Evolutionary conservation across 1,140 invertebrate species (phyloP).

Genomic region (Lerema accius): DNA sequence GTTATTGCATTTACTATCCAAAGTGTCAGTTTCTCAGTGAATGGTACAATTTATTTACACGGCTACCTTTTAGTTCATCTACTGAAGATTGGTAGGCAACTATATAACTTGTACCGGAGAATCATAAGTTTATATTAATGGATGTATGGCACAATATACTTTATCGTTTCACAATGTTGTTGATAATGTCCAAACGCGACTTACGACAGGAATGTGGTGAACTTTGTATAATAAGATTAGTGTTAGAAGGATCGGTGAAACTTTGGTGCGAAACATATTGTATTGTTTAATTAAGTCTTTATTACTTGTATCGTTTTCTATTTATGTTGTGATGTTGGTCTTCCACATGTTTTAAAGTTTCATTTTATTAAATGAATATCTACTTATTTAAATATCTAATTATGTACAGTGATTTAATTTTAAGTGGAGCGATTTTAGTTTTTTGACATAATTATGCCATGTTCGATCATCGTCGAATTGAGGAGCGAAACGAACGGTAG

Average conservation of each 20-base stretch:
- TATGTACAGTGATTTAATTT: conserved; percentile 68
- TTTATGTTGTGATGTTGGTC: conserved; percentile 81
- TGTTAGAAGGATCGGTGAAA: conserved; percentile 32
- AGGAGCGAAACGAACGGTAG: conserved; percentile 35
- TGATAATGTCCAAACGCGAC: background rate
- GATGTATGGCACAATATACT: conserved; percentile 10
- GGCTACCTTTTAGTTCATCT: too few species aligned
- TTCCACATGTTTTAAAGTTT: conserved; percentile 71
- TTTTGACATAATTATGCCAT: conserved; percentile 61
- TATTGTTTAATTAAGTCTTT: conserved; percentile 54
- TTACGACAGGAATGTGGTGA: conserved; percentile 10
- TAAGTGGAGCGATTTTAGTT: conserved; percentile 55
- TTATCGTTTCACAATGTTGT: conserved; percentile 8
- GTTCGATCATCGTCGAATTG: conserved; percentile 39
- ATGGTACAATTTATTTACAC: conserved; percentile 1
- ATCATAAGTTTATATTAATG: background rate
- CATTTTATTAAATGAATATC: conserved; percentile 69
- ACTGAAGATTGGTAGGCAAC: too few species aligned
- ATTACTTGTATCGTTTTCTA: conserved; percentile 67
- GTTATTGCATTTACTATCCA: conserved; percentile 26
- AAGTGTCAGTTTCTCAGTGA: conserved; percentile 8
- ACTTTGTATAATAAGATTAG: conserved; percentile 28
- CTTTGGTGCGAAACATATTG: conserved; percentile 48
- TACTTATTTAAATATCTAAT: conserved; percentile 71
- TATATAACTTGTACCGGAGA: background rate